Base-by-base conservation (phyloP, 2,888 invertebrate species). In the Netelia inedita region DNA sequence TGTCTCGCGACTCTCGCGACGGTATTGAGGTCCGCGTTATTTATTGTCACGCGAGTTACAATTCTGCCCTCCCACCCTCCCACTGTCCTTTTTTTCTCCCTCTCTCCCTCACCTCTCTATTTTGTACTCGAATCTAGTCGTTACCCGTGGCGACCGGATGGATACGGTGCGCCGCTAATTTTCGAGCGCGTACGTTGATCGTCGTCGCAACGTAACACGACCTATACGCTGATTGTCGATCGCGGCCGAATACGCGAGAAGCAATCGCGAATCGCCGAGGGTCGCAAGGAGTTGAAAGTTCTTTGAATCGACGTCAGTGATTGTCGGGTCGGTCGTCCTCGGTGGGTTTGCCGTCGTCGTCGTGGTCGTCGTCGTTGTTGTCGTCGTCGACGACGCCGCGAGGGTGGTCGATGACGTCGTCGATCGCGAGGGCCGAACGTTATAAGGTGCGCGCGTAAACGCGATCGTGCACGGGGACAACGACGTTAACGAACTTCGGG, bases 401-500 rank as follows among this genome's bases (percentile, higher is more conserved):
- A 35, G 35, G 35, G 35, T 35, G 43, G 19, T 72, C 8, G 21
- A 66, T 10, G 35, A 74, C 11, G 53, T 35, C 80, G 85, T 81
- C 73, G 81, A 82, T 83, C 88, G 81, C 73, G 69, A 57, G 41
- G 78, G 61, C 75, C 72, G 84, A 68, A 85, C 79, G 74, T 74
- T 80, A 82, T 84, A 86, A 88, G 85, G 82, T 87, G 87, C 79
- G 85, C 83, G 85, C 19, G 43, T 66, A 46, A 46, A 41, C 81
- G 81, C 81, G 81, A 73, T 35, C 63, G 71, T 80, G 71, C 87
- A 87, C 89, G 81, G 86, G 82, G 87, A 74, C 11, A 82, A 69
- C 85, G 87, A 82, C 85, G 85, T 85, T 83, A 88, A 88, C 85
- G 88, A 81, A 88, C 88, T 88, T 89, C 88, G 87, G 83, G 83